phyloP scores from a whole-genome alignment of 2,113 vertebrate species.

The Canis aureus region DNA sequence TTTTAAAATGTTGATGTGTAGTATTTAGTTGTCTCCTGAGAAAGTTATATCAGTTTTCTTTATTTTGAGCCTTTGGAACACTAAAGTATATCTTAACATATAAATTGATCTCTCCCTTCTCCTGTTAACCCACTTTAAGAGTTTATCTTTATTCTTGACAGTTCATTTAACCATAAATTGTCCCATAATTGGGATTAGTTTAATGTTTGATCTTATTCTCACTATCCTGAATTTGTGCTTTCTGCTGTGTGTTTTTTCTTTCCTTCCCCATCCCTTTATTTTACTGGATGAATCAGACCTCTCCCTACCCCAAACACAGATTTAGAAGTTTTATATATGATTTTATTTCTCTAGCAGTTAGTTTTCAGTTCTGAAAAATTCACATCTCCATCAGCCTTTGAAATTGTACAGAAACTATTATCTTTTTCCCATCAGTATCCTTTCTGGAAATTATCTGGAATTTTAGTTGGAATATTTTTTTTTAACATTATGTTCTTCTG shows the following conservation, averaged over 20 bases:
- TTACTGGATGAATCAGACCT: not conserved
- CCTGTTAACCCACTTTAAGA: not conserved
- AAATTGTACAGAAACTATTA: not conserved
- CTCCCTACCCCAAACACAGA: not conserved
- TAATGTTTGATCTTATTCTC: not conserved
- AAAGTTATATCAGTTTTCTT: not conserved
- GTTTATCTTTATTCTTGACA: not conserved
- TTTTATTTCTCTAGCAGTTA: not conserved
- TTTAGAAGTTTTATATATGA: not conserved
- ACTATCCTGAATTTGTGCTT: not conserved
- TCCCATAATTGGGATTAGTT: not conserved
- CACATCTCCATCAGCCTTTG: not conserved
- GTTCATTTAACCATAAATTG: not conserved
- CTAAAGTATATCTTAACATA: not conserved
- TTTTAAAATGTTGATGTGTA: not conserved
- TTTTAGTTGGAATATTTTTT: not conserved
- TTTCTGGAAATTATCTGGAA: not conserved
- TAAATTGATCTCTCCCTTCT: not conserved
- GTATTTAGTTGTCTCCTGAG: not conserved
- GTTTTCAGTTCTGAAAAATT: not conserved
- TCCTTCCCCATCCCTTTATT: not conserved
- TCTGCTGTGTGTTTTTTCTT: not conserved
- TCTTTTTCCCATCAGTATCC: not conserved
- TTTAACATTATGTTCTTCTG: not conserved
- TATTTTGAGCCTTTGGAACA: not conserved